A percentile compares a stretch with the other conserved stretches of the same genome.
These are phyloP conservation scores for Dryococelus australis DNA, from an alignment of 2,888 invertebrate species.

Conservation along the genomic window DNA sequence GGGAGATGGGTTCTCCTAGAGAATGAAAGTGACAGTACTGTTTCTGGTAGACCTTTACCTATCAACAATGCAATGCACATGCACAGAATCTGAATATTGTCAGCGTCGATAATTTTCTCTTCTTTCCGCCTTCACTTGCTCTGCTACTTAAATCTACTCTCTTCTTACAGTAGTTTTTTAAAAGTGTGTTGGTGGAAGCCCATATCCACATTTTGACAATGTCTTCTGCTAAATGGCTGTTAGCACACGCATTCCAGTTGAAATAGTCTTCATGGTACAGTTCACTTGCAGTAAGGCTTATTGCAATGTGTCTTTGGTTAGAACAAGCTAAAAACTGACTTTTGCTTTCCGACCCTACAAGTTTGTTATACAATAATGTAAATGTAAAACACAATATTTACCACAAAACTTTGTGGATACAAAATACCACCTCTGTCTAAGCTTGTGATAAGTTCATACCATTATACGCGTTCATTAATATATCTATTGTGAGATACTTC, in stretches of 20 bases:
- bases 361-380: not conserved
- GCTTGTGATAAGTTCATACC: not conserved
- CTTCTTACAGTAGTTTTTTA: not conserved
- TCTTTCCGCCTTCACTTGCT: constrained; percentile 7
- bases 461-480: not conserved
- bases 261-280: not conserved
- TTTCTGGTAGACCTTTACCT: too few species aligned
- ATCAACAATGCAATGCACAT: too few species aligned
- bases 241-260: not conserved
- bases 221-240: not conserved
- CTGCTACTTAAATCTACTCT: not conserved
- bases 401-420: not conserved
- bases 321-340: not conserved
- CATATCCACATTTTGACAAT: not conserved
- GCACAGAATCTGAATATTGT: not conserved
- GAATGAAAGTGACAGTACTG: too few species aligned
- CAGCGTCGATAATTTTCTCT: not conserved
- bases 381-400: not conserved
- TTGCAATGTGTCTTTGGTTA: not conserved
- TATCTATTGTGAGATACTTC: not conserved
- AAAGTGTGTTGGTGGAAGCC: not conserved
- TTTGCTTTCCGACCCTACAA: not conserved
- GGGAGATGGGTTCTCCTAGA: too few species aligned
- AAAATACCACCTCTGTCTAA: not conserved
- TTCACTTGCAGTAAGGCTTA: not conserved